phyloP scores from a whole-genome alignment of 2,888 invertebrate species.

The Nineta flava region DNA sequence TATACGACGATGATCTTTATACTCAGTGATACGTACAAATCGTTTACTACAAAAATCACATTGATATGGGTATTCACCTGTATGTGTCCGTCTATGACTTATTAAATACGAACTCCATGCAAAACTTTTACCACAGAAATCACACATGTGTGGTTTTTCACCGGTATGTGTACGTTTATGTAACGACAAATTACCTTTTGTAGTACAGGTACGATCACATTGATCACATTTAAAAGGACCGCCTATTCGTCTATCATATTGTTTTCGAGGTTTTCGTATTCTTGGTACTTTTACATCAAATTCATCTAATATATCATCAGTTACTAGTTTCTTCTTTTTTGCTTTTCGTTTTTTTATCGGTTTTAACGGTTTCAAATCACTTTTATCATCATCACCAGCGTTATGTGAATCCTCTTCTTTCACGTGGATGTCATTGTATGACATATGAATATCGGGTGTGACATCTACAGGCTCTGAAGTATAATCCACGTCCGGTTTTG shows the following conservation, averaged over 20 bases:
- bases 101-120: conserved; percentile 6
- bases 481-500: not conserved
- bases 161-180: conserved; percentile 5
- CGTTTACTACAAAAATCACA: conserved; percentile 29
- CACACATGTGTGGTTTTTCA: conserved; percentile 5
- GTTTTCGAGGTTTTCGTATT: not conserved
- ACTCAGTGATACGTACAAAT: conserved; percentile 1
- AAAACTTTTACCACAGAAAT: conserved; percentile 4
- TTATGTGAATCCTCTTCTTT: not conserved
- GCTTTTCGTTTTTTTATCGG: not conserved
- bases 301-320: not conserved
- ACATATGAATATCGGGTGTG: conserved; percentile 1
- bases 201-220: conserved; percentile 1
- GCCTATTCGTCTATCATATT: not conserved
- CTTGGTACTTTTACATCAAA: not conserved
- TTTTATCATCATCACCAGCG: not conserved
- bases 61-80: conserved; percentile 29
- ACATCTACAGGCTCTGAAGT: not conserved
- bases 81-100: conserved; percentile 20
- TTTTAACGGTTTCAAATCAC: not conserved
- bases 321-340: not conserved
- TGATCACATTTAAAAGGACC: conserved; percentile 1
- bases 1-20: conserved; percentile 1
- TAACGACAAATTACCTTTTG: conserved; percentile 1
- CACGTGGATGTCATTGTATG: not conserved